Percentiles rank a stretch among this genome's conserved stretches.
These are phyloP conservation scores for Busseola fusca DNA, from an alignment of 2,888 invertebrate genomes.

Conservation along the genomic window DNA sequence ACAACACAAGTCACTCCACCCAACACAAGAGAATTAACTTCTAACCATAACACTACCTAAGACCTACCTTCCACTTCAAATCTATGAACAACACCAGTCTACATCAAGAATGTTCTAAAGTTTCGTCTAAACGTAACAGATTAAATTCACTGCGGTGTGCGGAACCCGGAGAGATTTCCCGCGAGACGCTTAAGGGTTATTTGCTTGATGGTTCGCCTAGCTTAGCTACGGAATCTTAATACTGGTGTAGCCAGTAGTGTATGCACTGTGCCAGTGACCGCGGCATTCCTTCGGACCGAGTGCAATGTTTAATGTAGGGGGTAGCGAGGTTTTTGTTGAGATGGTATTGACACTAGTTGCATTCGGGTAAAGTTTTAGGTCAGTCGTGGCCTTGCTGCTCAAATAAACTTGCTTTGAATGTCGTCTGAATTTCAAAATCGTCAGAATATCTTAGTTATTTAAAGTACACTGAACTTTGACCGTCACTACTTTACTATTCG, in stretches of 20 bases:
- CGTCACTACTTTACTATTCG: neutral
- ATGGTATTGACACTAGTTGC: conserved; percentile 42
- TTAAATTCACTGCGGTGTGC: conserved; percentile 59
- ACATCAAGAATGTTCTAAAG: conserved; percentile 41
- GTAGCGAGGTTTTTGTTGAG: neutral
- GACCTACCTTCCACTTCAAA: conserved; percentile 9
- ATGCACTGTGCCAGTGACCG: conserved; percentile 23
- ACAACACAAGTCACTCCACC: neutral
- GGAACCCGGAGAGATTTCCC: conserved; percentile 56
- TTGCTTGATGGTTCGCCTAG: conserved; percentile 54
- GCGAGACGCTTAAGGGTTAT: conserved; percentile 49
- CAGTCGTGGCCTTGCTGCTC: neutral
- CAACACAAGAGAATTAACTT: neutral
- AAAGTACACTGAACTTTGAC: neutral
- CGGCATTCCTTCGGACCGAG: conserved; percentile 19
- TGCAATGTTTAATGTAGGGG: conserved; percentile 18
- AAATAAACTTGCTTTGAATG: neutral
- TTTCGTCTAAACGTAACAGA: conserved; percentile 58
- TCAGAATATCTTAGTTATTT: neutral
- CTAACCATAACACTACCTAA: neutral
- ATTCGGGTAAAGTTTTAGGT: neutral
- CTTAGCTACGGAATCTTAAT: conserved; percentile 45
- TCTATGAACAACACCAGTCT: conserved; percentile 17
- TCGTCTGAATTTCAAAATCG: neutral
- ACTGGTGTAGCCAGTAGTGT: conserved; percentile 18